phyloP scores from a whole-genome alignment of 2,888 invertebrate species.

The Nebria salina region DNA sequence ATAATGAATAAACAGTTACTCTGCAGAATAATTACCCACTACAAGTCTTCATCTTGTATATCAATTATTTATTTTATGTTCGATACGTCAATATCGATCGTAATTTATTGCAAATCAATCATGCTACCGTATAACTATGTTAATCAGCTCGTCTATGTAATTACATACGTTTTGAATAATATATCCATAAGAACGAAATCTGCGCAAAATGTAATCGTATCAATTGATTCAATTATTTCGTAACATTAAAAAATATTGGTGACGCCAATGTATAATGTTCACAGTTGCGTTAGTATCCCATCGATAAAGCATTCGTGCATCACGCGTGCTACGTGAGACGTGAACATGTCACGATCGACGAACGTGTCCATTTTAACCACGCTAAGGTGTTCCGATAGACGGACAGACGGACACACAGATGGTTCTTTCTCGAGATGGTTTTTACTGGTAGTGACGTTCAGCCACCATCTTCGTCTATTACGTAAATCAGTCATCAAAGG shows the following conservation, averaged over 20 bases:
- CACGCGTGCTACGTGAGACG: conserved; percentile 20
- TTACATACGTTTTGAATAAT: not conserved
- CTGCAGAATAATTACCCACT: conserved; percentile 1
- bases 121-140: not conserved
- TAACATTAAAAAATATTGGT: too few relatives aligned
- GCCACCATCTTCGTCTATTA: not conserved
- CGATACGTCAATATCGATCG: not conserved
- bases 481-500: conserved; percentile 45
- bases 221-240: too few relatives aligned
- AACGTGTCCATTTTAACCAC: conserved; percentile 11
- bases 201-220: not conserved
- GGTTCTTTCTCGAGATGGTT: not conserved
- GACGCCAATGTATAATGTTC: not conserved
- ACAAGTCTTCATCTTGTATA: not conserved
- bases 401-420: conserved; percentile 29
- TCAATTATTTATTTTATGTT: conserved; percentile 26
- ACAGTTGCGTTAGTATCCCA: conserved; percentile 1
- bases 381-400: not conserved
- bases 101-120: conserved; percentile 16
- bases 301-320: conserved; percentile 16
- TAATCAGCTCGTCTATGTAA: not conserved
- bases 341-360: conserved; percentile 9
- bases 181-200: not conserved
- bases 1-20: conserved; percentile 30
- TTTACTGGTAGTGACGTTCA: too few relatives aligned